Percentiles rank a stretch among this genome's conserved stretches.
Conservation (phyloP, 2,888 invertebrate species). For the Leptopilina drosophilae region DNA sequence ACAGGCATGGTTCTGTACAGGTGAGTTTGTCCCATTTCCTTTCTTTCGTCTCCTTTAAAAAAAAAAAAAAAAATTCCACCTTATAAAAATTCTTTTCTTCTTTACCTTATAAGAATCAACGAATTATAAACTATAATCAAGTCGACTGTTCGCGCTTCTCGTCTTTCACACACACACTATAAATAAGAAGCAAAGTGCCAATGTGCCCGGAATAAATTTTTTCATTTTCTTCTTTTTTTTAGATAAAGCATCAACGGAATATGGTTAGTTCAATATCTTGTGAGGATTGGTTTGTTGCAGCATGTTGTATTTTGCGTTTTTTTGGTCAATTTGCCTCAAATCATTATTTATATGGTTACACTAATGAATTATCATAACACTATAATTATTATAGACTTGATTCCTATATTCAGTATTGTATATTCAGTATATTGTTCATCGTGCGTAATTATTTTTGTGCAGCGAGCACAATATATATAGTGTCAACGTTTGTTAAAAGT, state of each 20-base stretch:
- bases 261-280: constrained; percentile 70
- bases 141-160: constrained; percentile 14
- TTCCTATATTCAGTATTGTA: no score
- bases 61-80: background rate
- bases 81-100: constrained; percentile 33
- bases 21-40: constrained; percentile 78
- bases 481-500: constrained; percentile 3
- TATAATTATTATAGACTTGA: no score
- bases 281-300: constrained; percentile 69
- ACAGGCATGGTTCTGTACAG: constrained; percentile 98
- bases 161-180: background rate
- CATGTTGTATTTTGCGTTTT: constrained; percentile 65
- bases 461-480: background rate
- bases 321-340: constrained; percentile 56
- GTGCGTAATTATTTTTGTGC: background rate
- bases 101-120: constrained; percentile 32
- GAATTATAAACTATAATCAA: constrained; percentile 11
- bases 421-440: no score
- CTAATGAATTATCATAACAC: no score
- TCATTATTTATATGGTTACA: constrained; percentile 28
- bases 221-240: constrained; percentile 66
- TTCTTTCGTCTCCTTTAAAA: background rate
- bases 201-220: constrained; percentile 63
- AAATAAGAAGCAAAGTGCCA: constrained; percentile 50
- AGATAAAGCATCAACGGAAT: constrained; percentile 72